Evolutionary conservation across 2,888 invertebrate genomes (phyloP).

Genomic region (Lithophane socia): DNA sequence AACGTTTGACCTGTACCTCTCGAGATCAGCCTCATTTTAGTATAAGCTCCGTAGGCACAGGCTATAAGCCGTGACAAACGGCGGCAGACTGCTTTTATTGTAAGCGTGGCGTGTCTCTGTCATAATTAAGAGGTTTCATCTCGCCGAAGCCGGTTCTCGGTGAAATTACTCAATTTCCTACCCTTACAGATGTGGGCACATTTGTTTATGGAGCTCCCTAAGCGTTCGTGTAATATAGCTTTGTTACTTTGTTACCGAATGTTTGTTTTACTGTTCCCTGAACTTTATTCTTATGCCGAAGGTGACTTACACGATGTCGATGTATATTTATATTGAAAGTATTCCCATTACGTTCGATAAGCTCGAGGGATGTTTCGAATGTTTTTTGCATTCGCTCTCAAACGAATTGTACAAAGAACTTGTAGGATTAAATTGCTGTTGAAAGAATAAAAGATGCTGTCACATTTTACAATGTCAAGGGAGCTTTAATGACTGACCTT

Average conservation of each 20-base stretch:
- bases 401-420: slow-evolving; percentile 14
- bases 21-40: slow-evolving; percentile 46
- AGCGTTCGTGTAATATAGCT: slow-evolving; percentile 42
- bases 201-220: slow-evolving; percentile 43
- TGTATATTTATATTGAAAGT: slow-evolving; percentile 25
- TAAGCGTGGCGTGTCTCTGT: slow-evolving; percentile 61
- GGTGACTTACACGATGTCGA: slow-evolving; percentile 9
- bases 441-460: slow-evolving; percentile 12
- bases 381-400: slow-evolving; percentile 21
- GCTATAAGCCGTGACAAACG: slow-evolving; percentile 56
- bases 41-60: slow-evolving; percentile 32
- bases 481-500: slow-evolving; percentile 15
- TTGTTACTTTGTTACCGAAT: slow-evolving; percentile 18
- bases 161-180: slow-evolving; percentile 68
- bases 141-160: slow-evolving; percentile 51
- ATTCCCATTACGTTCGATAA: slow-evolving; percentile 15
- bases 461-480: slow-evolving; percentile 6
- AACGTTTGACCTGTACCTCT: slow-evolving; percentile 45
- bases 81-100: slow-evolving; percentile 57
- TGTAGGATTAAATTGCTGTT: slow-evolving; percentile 14
- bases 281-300: slow-evolving; percentile 25
- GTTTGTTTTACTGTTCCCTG: slow-evolving; percentile 33
- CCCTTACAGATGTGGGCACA: slow-evolving; percentile 42
- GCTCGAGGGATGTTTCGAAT: slow-evolving; percentile 7
- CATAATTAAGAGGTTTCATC: slow-evolving; percentile 74